Conservation (phyloP, 2,797 vertebrate genomes). For the Sebastolobus altivelis region DNA sequence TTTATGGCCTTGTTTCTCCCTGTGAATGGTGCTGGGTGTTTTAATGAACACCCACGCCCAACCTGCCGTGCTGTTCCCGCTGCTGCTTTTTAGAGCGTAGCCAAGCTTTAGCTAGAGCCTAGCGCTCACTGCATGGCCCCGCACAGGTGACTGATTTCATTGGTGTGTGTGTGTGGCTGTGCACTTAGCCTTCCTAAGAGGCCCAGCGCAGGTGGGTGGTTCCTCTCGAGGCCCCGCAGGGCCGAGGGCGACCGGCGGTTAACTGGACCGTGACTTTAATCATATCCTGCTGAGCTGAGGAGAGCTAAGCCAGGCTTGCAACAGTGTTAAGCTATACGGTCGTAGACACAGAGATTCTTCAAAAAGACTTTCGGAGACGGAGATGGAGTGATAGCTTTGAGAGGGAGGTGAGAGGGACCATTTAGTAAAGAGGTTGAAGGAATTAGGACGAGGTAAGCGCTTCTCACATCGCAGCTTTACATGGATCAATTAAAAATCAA, state of each 20-base stretch:
- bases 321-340: conserved; percentile 28
- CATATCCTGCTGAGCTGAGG: conserved; percentile 74
- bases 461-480: conserved; percentile 54
- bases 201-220: conserved; percentile 60
- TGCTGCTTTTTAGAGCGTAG: conserved; percentile 77
- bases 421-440: conserved; percentile 53
- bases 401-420: conserved; percentile 11
- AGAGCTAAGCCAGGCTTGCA: conserved; percentile 48
- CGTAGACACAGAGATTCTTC: conserved; percentile 53
- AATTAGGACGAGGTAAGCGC: conserved; percentile 44
- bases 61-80: conserved; percentile 60
- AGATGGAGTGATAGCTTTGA: conserved; percentile 45
- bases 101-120: conserved; percentile 65
- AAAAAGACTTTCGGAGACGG: conserved; percentile 53
- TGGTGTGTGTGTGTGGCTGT: conserved; percentile 22
- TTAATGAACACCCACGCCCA: conserved; percentile 81
- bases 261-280: conserved; percentile 82
- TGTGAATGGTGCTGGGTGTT: conserved; percentile 71
- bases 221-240: conserved; percentile 55
- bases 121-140: conserved; percentile 53
- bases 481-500: conserved; percentile 62
- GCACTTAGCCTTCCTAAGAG: conserved; percentile 33
- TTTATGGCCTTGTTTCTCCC: conserved; percentile 81
- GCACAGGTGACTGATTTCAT: conserved; percentile 70
- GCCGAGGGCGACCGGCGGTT: conserved; percentile 61